These are phyloP conservation scores for Megalonaias nervosa DNA, from an alignment of 1,140 invertebrate species.

Conservation along the genomic window DNA sequence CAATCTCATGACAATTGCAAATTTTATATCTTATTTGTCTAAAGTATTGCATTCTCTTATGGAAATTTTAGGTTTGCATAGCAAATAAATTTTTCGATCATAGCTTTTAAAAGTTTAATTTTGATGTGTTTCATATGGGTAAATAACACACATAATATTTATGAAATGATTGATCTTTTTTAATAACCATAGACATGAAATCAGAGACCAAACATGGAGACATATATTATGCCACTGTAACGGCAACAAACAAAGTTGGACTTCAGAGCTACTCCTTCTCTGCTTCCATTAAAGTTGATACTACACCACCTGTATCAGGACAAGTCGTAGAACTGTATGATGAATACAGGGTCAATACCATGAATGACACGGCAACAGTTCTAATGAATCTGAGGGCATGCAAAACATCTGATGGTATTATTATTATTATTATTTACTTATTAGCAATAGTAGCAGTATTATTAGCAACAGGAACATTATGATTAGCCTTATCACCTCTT, in stretches of 20 bases:
- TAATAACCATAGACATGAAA: neutral
- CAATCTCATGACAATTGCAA: too few relatives aligned
- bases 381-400: conserved; percentile 30
- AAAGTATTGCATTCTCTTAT: neutral
- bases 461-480: too few relatives aligned
- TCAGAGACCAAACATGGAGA: conserved; percentile 7
- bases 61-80: neutral
- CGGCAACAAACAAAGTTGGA: conserved; percentile 37
- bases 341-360: conserved; percentile 19
- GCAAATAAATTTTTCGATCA: neutral
- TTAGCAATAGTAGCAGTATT: too few relatives aligned
- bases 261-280: conserved; percentile 22
- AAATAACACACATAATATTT: too few relatives aligned
- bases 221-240: conserved; percentile 30
- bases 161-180: neutral
- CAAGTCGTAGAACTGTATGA: conserved; percentile 33
- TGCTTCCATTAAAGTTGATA: conserved; percentile 26
- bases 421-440: too few relatives aligned
- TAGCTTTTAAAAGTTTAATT: neutral
- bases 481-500: too few relatives aligned
- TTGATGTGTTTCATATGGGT: neutral
- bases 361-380: conserved; percentile 13
- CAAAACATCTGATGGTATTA: conserved; percentile 22
- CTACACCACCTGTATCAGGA: conserved; percentile 33
- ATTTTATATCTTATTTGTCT: too few relatives aligned